A percentile compares a stretch with the other conserved stretches of the same genome.
phyloP scores from a whole-genome alignment of 2,888 invertebrate genomes.

The Cantharis rufa region DNA sequence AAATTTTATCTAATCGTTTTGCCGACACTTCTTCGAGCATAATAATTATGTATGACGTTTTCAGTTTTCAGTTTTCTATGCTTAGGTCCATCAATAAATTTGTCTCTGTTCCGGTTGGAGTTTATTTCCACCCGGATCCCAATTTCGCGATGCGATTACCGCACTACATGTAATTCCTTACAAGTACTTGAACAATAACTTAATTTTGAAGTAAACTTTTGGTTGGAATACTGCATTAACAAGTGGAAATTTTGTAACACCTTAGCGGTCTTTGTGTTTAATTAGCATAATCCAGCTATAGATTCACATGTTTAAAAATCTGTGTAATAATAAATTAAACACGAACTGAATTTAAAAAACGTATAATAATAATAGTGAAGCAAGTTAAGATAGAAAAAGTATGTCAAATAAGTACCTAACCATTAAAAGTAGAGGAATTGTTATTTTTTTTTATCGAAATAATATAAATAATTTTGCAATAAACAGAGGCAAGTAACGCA shows the following conservation, averaged over 20 bases:
- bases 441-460: not conserved
- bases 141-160: too few species aligned
- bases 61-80: too few species aligned
- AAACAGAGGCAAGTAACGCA: not conserved
- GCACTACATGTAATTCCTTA: too few species aligned
- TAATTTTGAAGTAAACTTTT: not conserved
- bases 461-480: too few species aligned
- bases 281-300: not conserved
- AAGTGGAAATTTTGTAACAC: not conserved
- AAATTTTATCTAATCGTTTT: too few species aligned
- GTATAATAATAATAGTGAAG: not conserved
- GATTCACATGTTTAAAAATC: not conserved
- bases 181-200: too few species aligned
- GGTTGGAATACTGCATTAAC: not conserved
- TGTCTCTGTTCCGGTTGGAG: too few species aligned
- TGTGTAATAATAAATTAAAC: slow-evolving; percentile 3
- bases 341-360: not conserved
- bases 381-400: not conserved
- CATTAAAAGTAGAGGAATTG: not conserved
- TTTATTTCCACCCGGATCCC: too few species aligned
- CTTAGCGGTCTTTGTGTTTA: not conserved
- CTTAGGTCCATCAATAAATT: too few species aligned
- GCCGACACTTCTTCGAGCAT: too few species aligned
- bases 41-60: too few species aligned
- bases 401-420: slow-evolving; percentile 1